A percentile compares a stretch with the other conserved stretches of the same genome.
Conservation (phyloP, 1,140 invertebrate genomes). For the Teleogryllus occipitalis region DNA sequence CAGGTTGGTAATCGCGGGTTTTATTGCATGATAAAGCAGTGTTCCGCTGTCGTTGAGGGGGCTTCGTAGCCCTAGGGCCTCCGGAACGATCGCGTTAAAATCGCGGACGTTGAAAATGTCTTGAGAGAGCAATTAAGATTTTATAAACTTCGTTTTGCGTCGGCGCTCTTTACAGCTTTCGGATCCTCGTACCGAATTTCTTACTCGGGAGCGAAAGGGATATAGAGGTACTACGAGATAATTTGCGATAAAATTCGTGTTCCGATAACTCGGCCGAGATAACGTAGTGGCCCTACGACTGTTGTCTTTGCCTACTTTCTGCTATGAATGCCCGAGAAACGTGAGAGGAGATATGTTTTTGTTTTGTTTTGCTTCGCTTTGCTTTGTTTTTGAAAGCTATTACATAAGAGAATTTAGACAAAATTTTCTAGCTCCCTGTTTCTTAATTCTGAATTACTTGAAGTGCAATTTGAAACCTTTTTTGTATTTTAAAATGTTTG, state of each 20-base stretch:
- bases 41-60: background rate
- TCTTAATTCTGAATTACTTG: too few relatives aligned
- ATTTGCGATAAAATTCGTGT: background rate
- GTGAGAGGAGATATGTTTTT: too few relatives aligned
- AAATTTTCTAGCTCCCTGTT: too few relatives aligned
- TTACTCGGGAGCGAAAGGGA: background rate
- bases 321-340: too few relatives aligned
- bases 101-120: background rate
- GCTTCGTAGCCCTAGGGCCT: background rate
- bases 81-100: background rate
- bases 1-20: background rate
- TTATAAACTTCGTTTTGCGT: constrained; percentile 1
- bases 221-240: background rate
- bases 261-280: background rate
- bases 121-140: constrained; percentile 5
- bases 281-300: too few relatives aligned
- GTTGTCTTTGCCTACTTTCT: too few relatives aligned
- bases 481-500: too few relatives aligned
- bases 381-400: too few relatives aligned
- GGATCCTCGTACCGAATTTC: background rate
- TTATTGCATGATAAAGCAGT: constrained; percentile 1
- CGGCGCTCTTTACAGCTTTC: background rate
- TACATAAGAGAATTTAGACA: too few relatives aligned
- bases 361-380: too few relatives aligned
- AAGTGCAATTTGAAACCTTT: too few relatives aligned